Evolutionary conservation across 2,113 vertebrate species (phyloP), one percentile per base, ranked within the genome.

Genomic region (Platysteira castanea): DNA sequence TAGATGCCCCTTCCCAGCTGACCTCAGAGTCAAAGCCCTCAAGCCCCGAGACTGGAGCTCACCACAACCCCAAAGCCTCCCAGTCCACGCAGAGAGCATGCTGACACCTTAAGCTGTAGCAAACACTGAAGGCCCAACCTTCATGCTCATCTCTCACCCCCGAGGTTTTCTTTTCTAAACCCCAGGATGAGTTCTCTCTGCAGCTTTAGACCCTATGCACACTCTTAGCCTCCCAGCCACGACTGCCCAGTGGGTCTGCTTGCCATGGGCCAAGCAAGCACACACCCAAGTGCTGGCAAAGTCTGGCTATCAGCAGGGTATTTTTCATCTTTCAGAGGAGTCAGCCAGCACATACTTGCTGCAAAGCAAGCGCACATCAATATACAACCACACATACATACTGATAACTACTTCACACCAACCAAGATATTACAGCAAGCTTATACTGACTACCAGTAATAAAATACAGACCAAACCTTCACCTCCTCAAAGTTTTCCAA

Each of bases 81-180:
- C n/a, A 3, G 30, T 31, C 76, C 35, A 54, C 0, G 1, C 39
- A 54, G 18, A 56, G 28, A 71, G 5, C 2, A 27, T 0, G 0
- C 27, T 14, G 33, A 71, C 0, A 0, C 27, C 27, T 11, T 10
- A 52, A 87, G 39, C 0, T 59, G 42, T 10, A 87, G 39, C 1
- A 1, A 88, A 80, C 26, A 15, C 24, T 2, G 13, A 57, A 14
- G 3, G 30, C 50, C 35, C 22, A 42, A 77, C 13, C 50, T 78
- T 75, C 61, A 49, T 0, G 0, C 24, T 59, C 53, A 37, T 16
- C 60, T 74, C 39, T 64, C 33, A 88, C 4, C 6, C 56, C 27
- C 0, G 0, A 90, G 18, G 60, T 56, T 83, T 57, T 47, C 31
- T 21, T 56, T 75, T 79, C 47, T 54, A 30, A 88, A 76, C 10